phyloP scores from a whole-genome alignment of 2,113 vertebrate species.

The Catharus bicknelli region DNA sequence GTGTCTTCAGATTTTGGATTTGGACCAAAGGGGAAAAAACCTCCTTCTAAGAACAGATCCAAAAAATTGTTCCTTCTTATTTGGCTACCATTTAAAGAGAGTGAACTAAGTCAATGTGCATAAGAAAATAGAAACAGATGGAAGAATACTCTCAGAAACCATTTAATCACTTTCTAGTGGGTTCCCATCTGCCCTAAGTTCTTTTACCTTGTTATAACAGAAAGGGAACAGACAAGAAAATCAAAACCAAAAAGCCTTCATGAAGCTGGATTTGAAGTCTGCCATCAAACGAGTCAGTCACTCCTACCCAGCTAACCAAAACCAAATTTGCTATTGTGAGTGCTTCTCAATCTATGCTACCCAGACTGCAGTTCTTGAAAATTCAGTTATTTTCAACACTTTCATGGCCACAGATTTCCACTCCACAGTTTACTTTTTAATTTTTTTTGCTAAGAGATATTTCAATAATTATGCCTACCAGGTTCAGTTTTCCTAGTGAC shows the following conservation, averaged over 20 bases:
- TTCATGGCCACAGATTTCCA: not conserved
- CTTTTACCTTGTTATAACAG: not conserved
- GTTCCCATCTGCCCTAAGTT: conserved; percentile 9
- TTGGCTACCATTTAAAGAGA: conserved; percentile 7
- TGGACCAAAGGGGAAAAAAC: not conserved
- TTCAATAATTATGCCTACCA: not conserved
- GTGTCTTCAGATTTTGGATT: not conserved
- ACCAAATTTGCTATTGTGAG: not conserved
- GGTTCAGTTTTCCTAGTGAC: not conserved
- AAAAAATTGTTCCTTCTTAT: conserved; percentile 22
- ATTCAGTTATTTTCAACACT: not conserved
- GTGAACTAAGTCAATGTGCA: not conserved
- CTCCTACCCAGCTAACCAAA: not conserved
- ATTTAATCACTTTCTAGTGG: not conserved
- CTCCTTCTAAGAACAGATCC: not conserved
- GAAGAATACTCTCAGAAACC: conserved; percentile 4
- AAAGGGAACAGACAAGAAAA: not conserved
- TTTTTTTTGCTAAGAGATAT: not conserved
- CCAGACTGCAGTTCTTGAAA: not conserved
- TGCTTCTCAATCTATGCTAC: not conserved
- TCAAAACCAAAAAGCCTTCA: not conserved
- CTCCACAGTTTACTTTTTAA: not conserved
- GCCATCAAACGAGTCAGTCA: not conserved
- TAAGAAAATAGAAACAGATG: conserved; percentile 36
- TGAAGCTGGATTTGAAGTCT: not conserved